Evolutionary conservation across 1,140 invertebrate genomes (phyloP), one percentile per base, ranked within the genome.

Genomic region (Philotrypesis tridentata): DNA sequence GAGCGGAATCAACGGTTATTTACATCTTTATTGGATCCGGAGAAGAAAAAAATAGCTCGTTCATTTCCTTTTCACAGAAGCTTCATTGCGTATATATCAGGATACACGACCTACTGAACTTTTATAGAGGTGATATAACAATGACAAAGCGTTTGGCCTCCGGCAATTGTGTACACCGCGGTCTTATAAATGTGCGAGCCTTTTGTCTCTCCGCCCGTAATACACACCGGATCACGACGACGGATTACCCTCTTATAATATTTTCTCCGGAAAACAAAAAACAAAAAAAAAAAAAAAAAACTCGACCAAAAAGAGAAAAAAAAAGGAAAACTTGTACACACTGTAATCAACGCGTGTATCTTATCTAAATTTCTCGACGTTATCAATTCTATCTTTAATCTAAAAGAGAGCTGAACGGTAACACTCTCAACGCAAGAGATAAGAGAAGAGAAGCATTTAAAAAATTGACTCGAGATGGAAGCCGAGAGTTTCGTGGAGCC

Each of bases 91-190:
- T 61, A 61, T 63, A 8, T 9, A 63, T n/a, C 9, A 0, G 25
- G 63, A 67, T 7, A 29, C 25, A 11, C 63, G 63, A 67, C 63
- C 63, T 12, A 67, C 25, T 67, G 8, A 67, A 29, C 27, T 67
- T 67, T 12, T 14, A 29, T 3, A 14, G 65, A 1, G 65, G 11
- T 68, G 27, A 68, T 29, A 27, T 6, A 68, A 27, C 65, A 27
- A 31, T 68, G 65, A 68, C 27, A 68, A 68, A 68, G 65, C 65
- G 25, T 29, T 68, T 29, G 12, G 65, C 65, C 29, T 31, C 29
- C 9, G 27, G 65, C 65, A 17, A 68, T 29, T 21, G 25, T 68
- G 65, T 33, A 68, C 65, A n/a, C n/a, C n/a, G n/a, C n/a, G 12
- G 25, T 68, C 65, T 29, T 68, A 68, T 68, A 31, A 68, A 68